Base-by-base conservation (phyloP, 2,113 vertebrate genomes). In the Poicephalus gulielmi region DNA sequence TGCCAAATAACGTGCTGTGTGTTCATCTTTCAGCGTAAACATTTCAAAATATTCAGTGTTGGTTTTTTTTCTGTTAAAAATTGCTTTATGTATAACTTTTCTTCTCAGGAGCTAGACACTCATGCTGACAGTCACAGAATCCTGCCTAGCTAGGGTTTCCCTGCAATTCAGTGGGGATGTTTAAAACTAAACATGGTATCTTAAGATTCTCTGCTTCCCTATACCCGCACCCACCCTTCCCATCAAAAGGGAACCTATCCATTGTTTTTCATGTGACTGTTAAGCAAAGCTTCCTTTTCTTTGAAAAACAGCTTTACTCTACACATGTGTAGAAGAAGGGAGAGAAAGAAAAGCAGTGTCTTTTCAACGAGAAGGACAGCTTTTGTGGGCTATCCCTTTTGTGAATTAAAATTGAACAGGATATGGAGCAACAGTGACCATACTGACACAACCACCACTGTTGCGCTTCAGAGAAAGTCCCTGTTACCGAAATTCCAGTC, bases 351-450 rank as follows among this genome's bases (percentile, higher is more conserved):
- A 0, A 75, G 12, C 22, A 22, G 3, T 25, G 8, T 2, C 7
- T 66, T 63, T 75, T 50, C 46, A 67, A 10, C 7, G 12, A 71
- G 59, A 91, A 86, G 24, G 35, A 44, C 12, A 16, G 33, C 37
- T 47, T 73, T 57, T 41, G 11, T 10, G 18, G 8, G 22, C 4
- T 35, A 23, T 3, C 5, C 10, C 22, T 67, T 80, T 28, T 17
- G 27, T 5, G 1, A 57, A 53, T 0, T 5, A 86, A 64, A 74
- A 71, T 0, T 7, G 19, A 78, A 41, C 6, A 10, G 33, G 10
- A 10, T 16, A 35, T 0, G 4, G 10, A 67, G 33, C 18, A n/a
- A 59, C 2, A 0, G 5, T 5, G 14, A 53, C 41, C 12, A 3
- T 35, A 44, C 74, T 76, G 57, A 80, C 67, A 57, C 16, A 47